Evolutionary conservation across 2,113 vertebrate genomes (phyloP), one percentile per base, ranked within the genome.

Genomic region (Odontesthes bonariensis): DNA sequence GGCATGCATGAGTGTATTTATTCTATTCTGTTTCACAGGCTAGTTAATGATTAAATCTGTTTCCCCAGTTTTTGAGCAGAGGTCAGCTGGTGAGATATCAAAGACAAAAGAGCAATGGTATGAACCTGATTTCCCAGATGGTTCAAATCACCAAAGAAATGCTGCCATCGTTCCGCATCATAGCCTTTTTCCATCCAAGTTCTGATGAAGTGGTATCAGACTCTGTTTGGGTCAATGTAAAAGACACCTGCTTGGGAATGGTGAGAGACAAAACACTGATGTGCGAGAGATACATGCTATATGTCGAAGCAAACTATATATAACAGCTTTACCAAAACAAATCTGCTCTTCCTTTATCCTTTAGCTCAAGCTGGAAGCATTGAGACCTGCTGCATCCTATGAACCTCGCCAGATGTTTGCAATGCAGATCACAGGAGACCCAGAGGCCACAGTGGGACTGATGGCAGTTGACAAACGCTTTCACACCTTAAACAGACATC

Each of bases 381-480:
- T 23, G 0, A 14, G 1, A 38, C 0, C 0, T 0, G 0, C 0
- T 10, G 10, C 11, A 9, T 3, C 1, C 7, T 86, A 80, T 54
- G 0, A 54, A 32, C 89, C 89, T 16, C 40, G 60, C 1, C 38
- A 1, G 1, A 4, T 0, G 0, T 86, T 94, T 55, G 16, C 3
- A 6, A 51, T 91, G 33, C 84, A 68, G 32, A 52, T 95, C 27
- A 94, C 67, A 2, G 94, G 95, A 38, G 91, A 94, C 22, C 76
- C 94, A 3, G 85, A 61, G 0, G 92, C 95, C 57, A 85, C 33
- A 6, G 93, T 95, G 44, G 92, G 90, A 40, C 76, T 96, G 55
- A 89, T 95, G 27, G 93, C 91, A 2, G 91, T 95, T 52, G 93
- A 96, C 83, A 95, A 95, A 81, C 93, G 91, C 0, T 81, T 95